Conservation (phyloP, 2,113 vertebrate species). For the Calonectris borealis region DNA sequence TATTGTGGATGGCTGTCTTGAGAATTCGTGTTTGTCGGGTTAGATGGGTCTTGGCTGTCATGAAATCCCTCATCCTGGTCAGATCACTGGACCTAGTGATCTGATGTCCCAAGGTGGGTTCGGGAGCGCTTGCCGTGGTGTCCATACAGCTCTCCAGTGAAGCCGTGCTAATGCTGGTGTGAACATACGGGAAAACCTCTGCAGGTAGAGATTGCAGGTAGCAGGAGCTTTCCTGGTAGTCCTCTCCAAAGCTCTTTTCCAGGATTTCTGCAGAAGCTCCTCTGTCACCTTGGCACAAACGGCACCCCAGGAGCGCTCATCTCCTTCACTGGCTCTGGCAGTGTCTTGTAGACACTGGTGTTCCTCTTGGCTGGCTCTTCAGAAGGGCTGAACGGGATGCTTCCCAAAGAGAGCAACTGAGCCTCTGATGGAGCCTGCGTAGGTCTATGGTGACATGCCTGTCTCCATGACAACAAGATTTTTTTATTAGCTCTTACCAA, state of each 20-base stretch:
- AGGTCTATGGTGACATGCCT: background rate
- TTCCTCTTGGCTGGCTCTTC: background rate
- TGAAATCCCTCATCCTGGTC: background rate
- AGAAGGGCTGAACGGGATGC: background rate
- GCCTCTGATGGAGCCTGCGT: accelerated
- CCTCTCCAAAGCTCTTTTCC: background rate
- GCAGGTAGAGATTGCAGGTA: background rate
- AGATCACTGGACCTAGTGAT: background rate
- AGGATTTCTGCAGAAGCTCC: background rate
- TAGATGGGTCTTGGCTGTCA: background rate
- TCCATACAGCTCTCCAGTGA: background rate
- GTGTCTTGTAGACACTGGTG: background rate
- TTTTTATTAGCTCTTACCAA: background rate
- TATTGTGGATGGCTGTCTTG: background rate
- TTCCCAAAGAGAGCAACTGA: background rate
- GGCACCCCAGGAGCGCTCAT: background rate
- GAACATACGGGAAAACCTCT: background rate
- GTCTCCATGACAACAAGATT: background rate
- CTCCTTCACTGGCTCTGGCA: background rate
- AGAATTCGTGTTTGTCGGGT: background rate
- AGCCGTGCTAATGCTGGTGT: background rate
- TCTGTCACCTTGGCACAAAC: background rate
- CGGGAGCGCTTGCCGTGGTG: background rate
- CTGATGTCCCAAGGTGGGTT: background rate
- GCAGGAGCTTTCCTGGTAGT: background rate